Conservation (phyloP, 2,113 vertebrate species). For the Anolis carolinensis region DNA sequence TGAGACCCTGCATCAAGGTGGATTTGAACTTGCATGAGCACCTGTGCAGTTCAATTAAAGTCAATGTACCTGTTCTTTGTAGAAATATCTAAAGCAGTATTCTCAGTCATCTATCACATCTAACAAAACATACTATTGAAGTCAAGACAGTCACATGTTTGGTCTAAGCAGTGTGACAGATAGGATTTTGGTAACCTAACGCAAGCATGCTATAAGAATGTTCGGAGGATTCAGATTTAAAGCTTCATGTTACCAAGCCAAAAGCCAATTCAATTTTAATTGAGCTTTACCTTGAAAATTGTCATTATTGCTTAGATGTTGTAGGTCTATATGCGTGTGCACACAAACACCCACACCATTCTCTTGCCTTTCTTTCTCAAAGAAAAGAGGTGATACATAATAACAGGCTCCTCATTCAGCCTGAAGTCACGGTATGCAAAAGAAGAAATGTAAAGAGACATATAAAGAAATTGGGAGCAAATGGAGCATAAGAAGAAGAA, state of each 20-base stretch:
- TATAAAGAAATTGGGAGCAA: background rate
- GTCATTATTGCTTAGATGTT: background rate
- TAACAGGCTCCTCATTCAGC: background rate
- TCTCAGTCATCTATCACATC: background rate
- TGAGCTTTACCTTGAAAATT: conserved; percentile 22
- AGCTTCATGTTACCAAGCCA: conserved; percentile 34
- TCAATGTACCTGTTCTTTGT: background rate
- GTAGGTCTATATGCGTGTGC: background rate
- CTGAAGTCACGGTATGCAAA: background rate
- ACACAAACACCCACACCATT: background rate
- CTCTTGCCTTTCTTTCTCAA: background rate
- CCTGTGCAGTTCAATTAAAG: background rate
- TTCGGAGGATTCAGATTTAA: conserved; percentile 2
- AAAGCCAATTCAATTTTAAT: conserved; percentile 21
- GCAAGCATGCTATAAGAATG: background rate
- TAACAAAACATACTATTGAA: conserved; percentile 39
- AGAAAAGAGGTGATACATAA: background rate
- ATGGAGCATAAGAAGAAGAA: background rate
- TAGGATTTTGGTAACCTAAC: conserved; percentile 34
- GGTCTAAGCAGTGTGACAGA: conserved; percentile 10
- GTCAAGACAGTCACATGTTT: conserved; percentile 19
- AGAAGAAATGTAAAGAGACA: background rate
- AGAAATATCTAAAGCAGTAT: background rate
- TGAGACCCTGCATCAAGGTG: background rate
- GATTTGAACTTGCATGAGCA: background rate